Evolutionary conservation across 1,140 invertebrate genomes (phyloP), one percentile per base, ranked within the genome.

Genomic region (Drosophila quadrilineata): DNA sequence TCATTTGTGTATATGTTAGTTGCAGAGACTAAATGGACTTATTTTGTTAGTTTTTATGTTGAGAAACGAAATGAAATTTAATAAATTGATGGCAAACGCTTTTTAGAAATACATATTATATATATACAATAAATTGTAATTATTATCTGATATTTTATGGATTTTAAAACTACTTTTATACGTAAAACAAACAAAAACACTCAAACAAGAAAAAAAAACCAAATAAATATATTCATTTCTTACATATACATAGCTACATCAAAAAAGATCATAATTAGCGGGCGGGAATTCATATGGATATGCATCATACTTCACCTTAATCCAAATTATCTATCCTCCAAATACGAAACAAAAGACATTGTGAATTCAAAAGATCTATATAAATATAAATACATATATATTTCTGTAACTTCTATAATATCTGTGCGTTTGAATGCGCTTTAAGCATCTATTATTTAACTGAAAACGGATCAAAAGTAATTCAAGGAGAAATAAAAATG

Each of bases 101-200:
- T 82, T 82, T 82, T 77, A 76, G 73, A 73, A 29, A 59, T 65
- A 70, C 28, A 50, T 31, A 66, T 6, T 59, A 62, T 26, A 59
- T 70, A 68, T 64, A 75, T 62, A 68, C 36, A 77, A 71, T 50
- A 66, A 84, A 73, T 73, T 82, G 77, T 82, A 82, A 82, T 82
- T 80, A 79, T 79, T 80, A 84, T 72, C 77, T 73, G 60, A 85
- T 85, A 84, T 85, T 85, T 84, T 76, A 84, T 79, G 60, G 57
- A 84, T 84, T 84, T 84, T 84, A 84, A 84, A 85, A 64, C 62
- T 68, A 84, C 79, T 84, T 84, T 82, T 84, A 84, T 84, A 84
- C 77, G 77, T 84, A 80, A 79, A 64, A 56, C 57, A 64, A 28
- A 49, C 35, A 62, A 46, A 49, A 17, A 57, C 36, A 65, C 28